Evolutionary conservation across 2,113 vertebrate genomes (phyloP), one percentile per base, ranked within the genome.

Genomic region (Gobio gobio): DNA sequence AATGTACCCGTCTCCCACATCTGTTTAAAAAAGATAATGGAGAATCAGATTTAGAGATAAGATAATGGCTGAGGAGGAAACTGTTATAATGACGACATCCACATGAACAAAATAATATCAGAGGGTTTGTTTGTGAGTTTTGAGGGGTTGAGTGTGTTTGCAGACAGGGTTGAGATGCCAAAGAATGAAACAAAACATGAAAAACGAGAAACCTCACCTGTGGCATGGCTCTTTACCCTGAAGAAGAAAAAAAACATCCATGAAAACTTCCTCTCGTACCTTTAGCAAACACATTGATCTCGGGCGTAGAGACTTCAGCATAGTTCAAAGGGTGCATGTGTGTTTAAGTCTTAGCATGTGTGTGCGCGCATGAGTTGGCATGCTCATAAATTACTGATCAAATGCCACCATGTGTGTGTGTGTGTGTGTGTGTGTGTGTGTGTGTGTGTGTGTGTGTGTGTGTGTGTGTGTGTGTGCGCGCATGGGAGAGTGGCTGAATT

Each of bases 181-280:
- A 85, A 83, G 85, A 87, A 91, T 86, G 86, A 87, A 87, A 88
- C 49, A 82, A 64, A 93, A 93, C 90, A 66, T 26, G 89, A 89
- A 92, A 90, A 93, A 90, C 90, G 45, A 86, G 92, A 89, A 83
- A 36, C 75, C 74, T 90, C 82, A 89, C 88, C 88, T 75, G 66
- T 73, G 43, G 36, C 29, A 10, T 68, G 26, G 22, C 85, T 54
- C 64, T 79, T 82, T 56, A 70, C 70, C 58, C 76, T 33, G 24
- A 36, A 68, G 36, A 49, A 47, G 3, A 47, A 47, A 47, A 56
- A 78, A 76, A 29, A 47, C 24, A 59, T 77, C 76, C 75, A 8
- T 51, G 85, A 64, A 58, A 40, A 88, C 83, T 87, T 88, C 83
- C 78, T 16, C 78, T 86, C 26, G 47, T 87, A 78, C 86, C 86